These are phyloP conservation scores for Actinemys pallida DNA, from an alignment of 2,113 vertebrate species.

Conservation along the genomic window DNA sequence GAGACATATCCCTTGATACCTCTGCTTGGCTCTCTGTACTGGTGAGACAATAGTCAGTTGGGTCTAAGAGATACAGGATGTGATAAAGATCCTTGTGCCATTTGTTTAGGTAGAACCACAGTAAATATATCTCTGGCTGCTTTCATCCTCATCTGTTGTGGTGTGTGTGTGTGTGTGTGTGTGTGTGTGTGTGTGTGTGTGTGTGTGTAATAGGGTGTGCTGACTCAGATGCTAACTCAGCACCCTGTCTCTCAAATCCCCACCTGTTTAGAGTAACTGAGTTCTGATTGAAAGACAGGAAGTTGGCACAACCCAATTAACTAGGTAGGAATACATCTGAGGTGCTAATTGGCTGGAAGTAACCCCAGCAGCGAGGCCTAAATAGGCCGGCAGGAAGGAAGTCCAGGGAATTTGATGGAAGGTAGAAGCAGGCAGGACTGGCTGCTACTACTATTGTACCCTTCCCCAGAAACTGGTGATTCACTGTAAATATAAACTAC, in stretches of 20 bases:
- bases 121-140: not conserved
- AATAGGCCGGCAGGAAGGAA: not conserved
- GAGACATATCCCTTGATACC: not conserved
- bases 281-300: not conserved
- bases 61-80: not conserved
- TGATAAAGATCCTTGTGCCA: not conserved
- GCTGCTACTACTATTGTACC: not conserved
- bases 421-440: not conserved
- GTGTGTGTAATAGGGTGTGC: not conserved
- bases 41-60: not conserved
- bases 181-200: not conserved
- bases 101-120: slow-evolving; percentile 11
- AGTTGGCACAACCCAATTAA: not conserved
- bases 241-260: not conserved
- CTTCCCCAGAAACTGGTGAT: not conserved
- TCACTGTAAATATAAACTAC: not conserved
- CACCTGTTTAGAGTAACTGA: not conserved
- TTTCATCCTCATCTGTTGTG: not conserved
- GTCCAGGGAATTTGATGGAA: not conserved
- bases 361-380: not conserved
- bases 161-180: not conserved
- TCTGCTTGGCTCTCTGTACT: not conserved
- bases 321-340: not conserved
- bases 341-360: not conserved
- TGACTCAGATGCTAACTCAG: not conserved